Evolutionary conservation across 2,888 invertebrate genomes (phyloP).

Genomic region (Macrostomum cliftonense): DNA sequence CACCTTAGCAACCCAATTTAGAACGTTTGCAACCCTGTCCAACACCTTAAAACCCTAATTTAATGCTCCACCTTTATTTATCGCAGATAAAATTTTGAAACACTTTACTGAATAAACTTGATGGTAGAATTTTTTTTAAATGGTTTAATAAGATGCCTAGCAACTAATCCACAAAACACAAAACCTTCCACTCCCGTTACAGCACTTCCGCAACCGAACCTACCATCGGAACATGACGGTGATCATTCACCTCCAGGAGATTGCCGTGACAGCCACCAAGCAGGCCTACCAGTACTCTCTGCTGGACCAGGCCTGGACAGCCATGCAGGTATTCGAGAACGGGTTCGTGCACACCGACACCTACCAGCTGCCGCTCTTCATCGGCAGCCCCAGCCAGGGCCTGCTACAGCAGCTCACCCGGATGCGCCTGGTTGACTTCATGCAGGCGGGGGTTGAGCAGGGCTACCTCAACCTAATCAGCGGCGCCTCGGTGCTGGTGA

Average conservation of each 20-base stretch:
- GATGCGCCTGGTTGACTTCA: constrained; percentile 27
- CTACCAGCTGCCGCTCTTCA: constrained; percentile 30
- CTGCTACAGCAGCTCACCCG: constrained; percentile 25
- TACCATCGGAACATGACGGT: constrained; percentile 24
- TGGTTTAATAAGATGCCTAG: too few relatives aligned
- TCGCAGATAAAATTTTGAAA: too few relatives aligned
- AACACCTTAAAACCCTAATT: too few relatives aligned
- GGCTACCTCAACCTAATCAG: constrained; percentile 25
- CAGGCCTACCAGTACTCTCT: constrained; percentile 31
- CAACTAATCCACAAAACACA: not conserved
- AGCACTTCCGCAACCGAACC: constrained; percentile 26
- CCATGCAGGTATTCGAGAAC: constrained; percentile 27
- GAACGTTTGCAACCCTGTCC: too few relatives aligned
- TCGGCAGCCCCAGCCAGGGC: constrained; percentile 23
- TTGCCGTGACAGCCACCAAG: constrained; percentile 22
- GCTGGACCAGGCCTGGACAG: constrained; percentile 31
- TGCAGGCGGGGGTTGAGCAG: constrained; percentile 22
- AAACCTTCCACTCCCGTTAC: constrained; percentile 9
- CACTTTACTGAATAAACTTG: too few relatives aligned
- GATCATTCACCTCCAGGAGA: constrained; percentile 31
- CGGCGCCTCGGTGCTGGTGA: constrained; percentile 26
- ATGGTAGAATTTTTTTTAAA: too few relatives aligned
- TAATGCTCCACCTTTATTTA: too few relatives aligned
- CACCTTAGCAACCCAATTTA: too few relatives aligned
- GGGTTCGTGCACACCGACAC: constrained; percentile 25